Evolutionary conservation across 2,797 vertebrate genomes (phyloP), one percentile per base, ranked within the genome.

Genomic region (Syngnathus rostellatus): DNA sequence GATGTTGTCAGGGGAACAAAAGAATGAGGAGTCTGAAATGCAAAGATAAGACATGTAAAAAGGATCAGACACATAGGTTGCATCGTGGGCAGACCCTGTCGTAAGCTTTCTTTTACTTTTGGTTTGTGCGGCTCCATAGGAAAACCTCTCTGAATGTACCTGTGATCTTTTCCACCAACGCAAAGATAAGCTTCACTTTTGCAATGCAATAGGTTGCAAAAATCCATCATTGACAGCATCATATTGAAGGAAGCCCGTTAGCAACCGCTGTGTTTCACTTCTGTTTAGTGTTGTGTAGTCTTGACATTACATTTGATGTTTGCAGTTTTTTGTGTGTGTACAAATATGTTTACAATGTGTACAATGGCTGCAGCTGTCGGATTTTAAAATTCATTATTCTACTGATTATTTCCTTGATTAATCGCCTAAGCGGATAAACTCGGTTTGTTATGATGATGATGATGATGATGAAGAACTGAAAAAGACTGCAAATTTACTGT

Each of bases 31-130:
- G 25, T 58, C 55, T 58, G 55, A 58, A 38, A 16, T 16, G 14
- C 14, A 37, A 58, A 58, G 55, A 58, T 58, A 58, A 58, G 31
- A 16, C 55, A 58, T 37, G 55, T 58, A 17, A 58, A 58, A 58
- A 14, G 31, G 55, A 58, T 58, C 55, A 38, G 31, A 17, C 25
- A 17, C 55, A 17, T 38, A 37, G 38, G 55, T 58, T 58, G 31
- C 16, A 16, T 31, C 38, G 31, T 58, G 55, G 55, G 55, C 38
- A 10, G 21, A 31, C 10, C 23, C 8, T 53, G 31, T 5, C 25
- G 37, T 31, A 25, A 37, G 25, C 14, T 57, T 58, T 17, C 25
- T 31, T 9, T 6, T 57, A 25, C 31, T 58, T 57, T 25, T 7
- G 31, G 6, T 58, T 58, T 7, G 16, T 58, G 31, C 8, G 31